phyloP scores from a whole-genome alignment of 2,113 vertebrate species.

The Gymnobelideus leadbeateri region DNA sequence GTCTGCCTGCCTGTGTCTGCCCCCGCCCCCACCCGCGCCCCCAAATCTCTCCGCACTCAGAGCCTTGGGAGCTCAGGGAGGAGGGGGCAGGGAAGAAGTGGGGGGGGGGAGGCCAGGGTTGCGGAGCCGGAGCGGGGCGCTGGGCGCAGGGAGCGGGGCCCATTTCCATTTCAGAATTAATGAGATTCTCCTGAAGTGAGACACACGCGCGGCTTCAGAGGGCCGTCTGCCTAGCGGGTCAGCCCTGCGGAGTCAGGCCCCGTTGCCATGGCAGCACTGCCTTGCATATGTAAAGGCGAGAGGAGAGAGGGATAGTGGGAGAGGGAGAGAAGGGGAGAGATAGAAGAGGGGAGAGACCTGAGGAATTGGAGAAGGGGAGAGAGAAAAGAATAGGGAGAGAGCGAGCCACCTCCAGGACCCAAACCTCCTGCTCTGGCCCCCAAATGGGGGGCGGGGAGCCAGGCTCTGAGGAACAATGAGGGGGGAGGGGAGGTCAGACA shows the following conservation, averaged over 20 bases:
- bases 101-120: background rate
- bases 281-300: conserved; percentile 86
- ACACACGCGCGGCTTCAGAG: conserved; percentile 67
- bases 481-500: background rate
- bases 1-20: too few relatives aligned
- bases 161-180: conserved; percentile 92
- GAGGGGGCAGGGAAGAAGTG: background rate
- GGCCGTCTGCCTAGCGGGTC: conserved; percentile 83
- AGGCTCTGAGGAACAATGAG: background rate
- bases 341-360: background rate
- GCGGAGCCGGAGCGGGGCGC: background rate
- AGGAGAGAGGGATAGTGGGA: conserved; percentile 78
- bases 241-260: conserved; percentile 82
- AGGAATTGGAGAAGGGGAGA: background rate
- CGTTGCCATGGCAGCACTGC: conserved; percentile 88
- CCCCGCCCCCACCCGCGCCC: background rate
- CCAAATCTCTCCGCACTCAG: conserved; percentile 21
- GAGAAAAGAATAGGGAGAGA: conserved; percentile 43
- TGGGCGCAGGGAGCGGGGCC: conserved; percentile 86
- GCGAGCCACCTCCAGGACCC: background rate
- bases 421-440: background rate
- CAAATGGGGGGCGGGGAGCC: background rate
- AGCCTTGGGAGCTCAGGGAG: background rate
- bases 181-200: conserved; percentile 91
- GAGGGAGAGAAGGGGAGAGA: conserved; percentile 14